Base-by-base conservation (phyloP, 2,113 vertebrate species). In the Potamarius usumacintae region DNA sequence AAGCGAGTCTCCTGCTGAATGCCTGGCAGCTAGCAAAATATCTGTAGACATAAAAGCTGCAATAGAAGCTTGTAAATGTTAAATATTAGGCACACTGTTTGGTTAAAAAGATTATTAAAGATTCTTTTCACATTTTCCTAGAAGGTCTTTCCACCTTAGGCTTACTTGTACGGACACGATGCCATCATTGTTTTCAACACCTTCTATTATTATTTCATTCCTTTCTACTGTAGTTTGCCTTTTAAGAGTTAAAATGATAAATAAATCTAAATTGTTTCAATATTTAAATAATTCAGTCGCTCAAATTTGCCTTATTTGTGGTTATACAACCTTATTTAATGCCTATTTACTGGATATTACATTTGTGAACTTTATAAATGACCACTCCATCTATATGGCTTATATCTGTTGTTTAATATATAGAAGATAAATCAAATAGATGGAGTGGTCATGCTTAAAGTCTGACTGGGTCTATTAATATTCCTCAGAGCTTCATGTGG, bases 1-100 rank as follows among this genome's bases (percentile, higher is more conserved):
- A 82, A 87, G 83, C 20, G 48, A 52, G 57, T 85, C 57, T 83
- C 77, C 74, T 84, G 82, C 86, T 89, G 81, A 83, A 84, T 58
- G 58, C 50, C 67, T 87, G 82, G 83, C 48, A 85, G 83, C 82
- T 52, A 30, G 18, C n/a, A 10, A 81, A 87, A 82, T 78, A 84
- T 71, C 7, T 65, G 30, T 17, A 62, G 71, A 58, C 57, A 52
- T 55, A 30, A 86, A 86, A 15, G 72, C 82, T 65, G 50, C 15
- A 48, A 71, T 55, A 50, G 65, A 58, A 52, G 57, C 58, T 89
- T 60, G 11, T 63, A 57, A 30, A 34, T 81, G 55, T 20, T 27
- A 53, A 78, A 79, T 79, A 55, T 79, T 79, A n/a, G 74, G 50
- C 14, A 58, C 14, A 17, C 9, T 81, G 22, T 80, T 58, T 18